Base-by-base conservation (phyloP, 1,140 invertebrate genomes). In the Pissodes strobi region DNA sequence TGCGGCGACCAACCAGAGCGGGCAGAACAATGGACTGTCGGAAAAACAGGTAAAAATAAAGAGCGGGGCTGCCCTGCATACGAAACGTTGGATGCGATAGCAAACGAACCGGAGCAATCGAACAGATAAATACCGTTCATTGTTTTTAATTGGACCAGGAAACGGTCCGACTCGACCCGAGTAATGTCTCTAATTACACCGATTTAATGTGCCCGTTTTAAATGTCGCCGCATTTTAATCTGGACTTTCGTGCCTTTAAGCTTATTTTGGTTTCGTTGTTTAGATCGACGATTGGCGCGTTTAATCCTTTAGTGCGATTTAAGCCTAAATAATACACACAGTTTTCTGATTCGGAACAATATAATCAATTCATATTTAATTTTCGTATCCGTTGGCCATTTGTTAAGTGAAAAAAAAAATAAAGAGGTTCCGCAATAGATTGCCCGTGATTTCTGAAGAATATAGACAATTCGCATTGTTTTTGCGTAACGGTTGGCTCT, bases 91-190 rank as follows among this genome's bases (percentile, higher is more conserved):
- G 9, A 9, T n/a, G 23, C 27, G 22, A 17, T 17, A 51, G 27
- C 48, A 34, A 34, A 34, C 48, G 23, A 51, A 51, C 21, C 48
- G 48, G 30, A 38, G 21, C 38, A 57, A 57, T 57, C 38, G 38
- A 43, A 45, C 53, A 57, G 53, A 57, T 57, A 57, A 57, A 57
- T 57, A 43, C 53, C 53, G 53, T 57, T 57, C 53, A 57, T 57
- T 57, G 53, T 57, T 57, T 57, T 57, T 57, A 57, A 57, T 57
- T 57, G 39, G 53, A 57, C 53, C 53, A 57, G 53, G 53, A 57
- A 57, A 57, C 53, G 25, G 53, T 57, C 38, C 18, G 45, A 18
- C 53, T 57, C 38, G 53, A 39, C 27, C 38, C 53, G 38, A 57
- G 38, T 57, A 57, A 57, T 57, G 39, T 43, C 38, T 25, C 38